Evolutionary conservation across 2,113 vertebrate genomes (phyloP).

Genomic region (Leptocoma aspasia): DNA sequence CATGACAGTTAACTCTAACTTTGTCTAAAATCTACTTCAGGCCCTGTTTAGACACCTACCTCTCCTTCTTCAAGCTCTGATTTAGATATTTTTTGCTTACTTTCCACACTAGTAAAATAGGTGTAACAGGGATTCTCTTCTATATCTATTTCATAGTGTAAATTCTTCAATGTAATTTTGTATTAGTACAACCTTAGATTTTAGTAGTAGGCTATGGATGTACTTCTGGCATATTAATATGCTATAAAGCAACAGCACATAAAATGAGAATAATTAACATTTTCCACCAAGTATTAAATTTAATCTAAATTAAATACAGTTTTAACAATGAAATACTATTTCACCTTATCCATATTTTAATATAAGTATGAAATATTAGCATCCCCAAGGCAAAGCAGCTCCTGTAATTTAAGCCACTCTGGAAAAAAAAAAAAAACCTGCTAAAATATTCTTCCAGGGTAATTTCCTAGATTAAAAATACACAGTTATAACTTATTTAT

Average conservation of each 20-base stretch:
- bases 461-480: constrained; percentile 1
- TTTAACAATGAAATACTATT: neutral
- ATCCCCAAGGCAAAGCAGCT: neutral
- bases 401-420: neutral
- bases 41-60: neutral
- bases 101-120: neutral
- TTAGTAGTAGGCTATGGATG: neutral
- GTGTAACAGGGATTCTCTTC: neutral
- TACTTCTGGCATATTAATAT: neutral
- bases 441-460: neutral
- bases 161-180: neutral
- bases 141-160: neutral
- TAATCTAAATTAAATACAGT: neutral
- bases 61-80: neutral
- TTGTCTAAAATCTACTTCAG: neutral
- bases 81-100: neutral
- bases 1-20: neutral
- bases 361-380: neutral
- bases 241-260: neutral
- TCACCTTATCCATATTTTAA: neutral
- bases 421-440: neutral
- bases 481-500: neutral
- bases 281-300: neutral
- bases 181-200: neutral
- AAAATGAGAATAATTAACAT: constrained; percentile 8